Evolutionary conservation across 2,797 vertebrate species (phyloP).

Genomic region (Florisuga fusca): DNA sequence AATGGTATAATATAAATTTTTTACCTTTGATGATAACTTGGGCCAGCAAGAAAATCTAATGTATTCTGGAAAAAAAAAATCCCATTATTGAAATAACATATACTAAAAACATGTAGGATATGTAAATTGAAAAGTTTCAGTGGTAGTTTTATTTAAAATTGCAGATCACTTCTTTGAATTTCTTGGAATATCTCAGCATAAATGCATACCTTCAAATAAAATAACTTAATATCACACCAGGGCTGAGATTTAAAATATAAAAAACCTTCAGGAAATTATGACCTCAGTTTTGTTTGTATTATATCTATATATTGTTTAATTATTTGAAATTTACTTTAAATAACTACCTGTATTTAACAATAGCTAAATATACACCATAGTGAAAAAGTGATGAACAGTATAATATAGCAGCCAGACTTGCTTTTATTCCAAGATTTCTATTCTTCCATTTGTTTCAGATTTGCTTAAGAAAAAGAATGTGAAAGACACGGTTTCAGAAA

Average conservation of each 20-base stretch:
- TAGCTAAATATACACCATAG: neutral
- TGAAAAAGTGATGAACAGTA: constrained; percentile 36
- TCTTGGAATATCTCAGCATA: neutral
- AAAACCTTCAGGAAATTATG: neutral
- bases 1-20: neutral
- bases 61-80: neutral
- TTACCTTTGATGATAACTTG: neutral
- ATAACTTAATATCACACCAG: neutral
- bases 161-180: neutral
- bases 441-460: constrained; percentile 75
- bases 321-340: neutral
- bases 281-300: neutral
- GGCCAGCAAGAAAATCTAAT: neutral
- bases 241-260: neutral
- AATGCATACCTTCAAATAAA: constrained; percentile 11
- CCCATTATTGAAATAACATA: neutral
- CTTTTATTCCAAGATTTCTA: constrained; percentile 67
- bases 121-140: neutral
- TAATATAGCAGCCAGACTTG: constrained; percentile 55
- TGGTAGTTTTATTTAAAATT: neutral
- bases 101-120: neutral
- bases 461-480: constrained; percentile 62
- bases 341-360: constrained; percentile 21
- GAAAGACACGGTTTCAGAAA: constrained; percentile 73
- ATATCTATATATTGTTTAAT: too few relatives aligned